phyloP scores from a whole-genome alignment of 2,113 vertebrate species.

The Notiomystis cincta region DNA sequence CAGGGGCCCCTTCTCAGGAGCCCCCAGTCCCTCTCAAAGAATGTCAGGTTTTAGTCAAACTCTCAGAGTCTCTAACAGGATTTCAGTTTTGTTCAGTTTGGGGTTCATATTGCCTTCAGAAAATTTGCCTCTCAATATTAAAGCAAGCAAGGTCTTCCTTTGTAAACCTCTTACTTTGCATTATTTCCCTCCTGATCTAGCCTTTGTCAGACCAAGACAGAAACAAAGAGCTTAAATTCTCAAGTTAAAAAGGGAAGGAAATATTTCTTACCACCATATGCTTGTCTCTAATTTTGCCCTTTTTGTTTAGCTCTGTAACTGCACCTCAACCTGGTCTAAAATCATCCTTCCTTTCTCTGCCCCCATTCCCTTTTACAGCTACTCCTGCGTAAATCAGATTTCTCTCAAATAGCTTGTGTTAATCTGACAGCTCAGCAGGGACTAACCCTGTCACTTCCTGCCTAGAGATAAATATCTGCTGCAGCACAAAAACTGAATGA shows the following conservation, averaged over 20 bases:
- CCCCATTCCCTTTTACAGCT: not conserved
- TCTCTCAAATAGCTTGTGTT: constrained; percentile 12
- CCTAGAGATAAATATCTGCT: constrained; percentile 7
- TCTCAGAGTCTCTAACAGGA: not conserved
- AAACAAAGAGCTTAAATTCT: not conserved
- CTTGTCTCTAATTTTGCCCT: not conserved
- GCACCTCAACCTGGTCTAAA: not conserved
- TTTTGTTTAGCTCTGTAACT: not conserved
- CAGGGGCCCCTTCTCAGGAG: not conserved
- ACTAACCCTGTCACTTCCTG: not conserved
- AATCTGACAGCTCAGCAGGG: constrained; percentile 34
- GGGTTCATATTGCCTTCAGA: not conserved
- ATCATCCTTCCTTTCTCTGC: not conserved
- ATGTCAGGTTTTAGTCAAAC: not conserved
- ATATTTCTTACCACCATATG: not conserved
- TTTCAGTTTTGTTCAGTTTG: not conserved
- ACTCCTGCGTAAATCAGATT: not conserved
- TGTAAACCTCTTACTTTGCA: not conserved
- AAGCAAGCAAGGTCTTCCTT: not conserved
- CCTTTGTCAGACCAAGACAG: not conserved
- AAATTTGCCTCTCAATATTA: not conserved
- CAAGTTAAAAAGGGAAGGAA: not conserved
- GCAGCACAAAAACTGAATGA: not conserved
- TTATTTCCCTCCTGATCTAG: not conserved
- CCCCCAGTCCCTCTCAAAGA: not conserved